phyloP scores from a whole-genome alignment of 2,113 vertebrate genomes.

The Morone saxatilis region DNA sequence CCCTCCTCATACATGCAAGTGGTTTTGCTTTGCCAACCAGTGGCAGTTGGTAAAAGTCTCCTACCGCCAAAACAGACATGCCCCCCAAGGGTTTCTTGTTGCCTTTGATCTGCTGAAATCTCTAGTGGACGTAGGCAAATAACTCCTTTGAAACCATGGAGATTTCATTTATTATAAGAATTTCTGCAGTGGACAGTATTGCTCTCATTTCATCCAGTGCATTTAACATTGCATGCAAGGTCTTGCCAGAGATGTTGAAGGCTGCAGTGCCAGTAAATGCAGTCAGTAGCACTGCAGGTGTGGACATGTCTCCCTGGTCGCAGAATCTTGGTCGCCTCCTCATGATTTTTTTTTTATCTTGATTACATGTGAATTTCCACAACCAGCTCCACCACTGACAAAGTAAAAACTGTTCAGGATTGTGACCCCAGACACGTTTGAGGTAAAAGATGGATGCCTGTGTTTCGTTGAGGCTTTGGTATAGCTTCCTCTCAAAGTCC shows the following conservation, averaged over 20 bases:
- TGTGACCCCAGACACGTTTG: not conserved
- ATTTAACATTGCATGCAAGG: not conserved
- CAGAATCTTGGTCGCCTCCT: not conserved
- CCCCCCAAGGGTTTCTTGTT: too few species aligned
- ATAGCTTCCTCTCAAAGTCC: not conserved
- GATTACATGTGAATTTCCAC: not conserved
- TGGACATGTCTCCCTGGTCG: not conserved
- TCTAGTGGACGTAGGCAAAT: not conserved
- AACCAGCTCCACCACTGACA: not conserved
- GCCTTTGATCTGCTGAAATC: conserved; percentile 25
- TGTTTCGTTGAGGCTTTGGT: not conserved
- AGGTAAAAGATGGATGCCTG: not conserved
- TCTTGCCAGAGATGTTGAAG: not conserved
- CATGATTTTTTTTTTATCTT: too few species aligned
- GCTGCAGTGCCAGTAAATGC: not conserved
- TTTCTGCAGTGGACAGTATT: not conserved
- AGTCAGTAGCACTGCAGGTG: not conserved
- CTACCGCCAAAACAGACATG: too few species aligned
- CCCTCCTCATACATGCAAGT: too few species aligned
- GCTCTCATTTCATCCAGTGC: not conserved
- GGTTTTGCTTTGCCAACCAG: too few species aligned
- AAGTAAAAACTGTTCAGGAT: not conserved
- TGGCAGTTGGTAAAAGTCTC: too few species aligned
- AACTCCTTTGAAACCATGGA: conserved; percentile 2
- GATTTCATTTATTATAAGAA: not conserved